A percentile compares a stretch with the other conserved stretches of the same genome.
Conservation (phyloP, 1,140 invertebrate genomes). For the Lasaia peninsularis region DNA sequence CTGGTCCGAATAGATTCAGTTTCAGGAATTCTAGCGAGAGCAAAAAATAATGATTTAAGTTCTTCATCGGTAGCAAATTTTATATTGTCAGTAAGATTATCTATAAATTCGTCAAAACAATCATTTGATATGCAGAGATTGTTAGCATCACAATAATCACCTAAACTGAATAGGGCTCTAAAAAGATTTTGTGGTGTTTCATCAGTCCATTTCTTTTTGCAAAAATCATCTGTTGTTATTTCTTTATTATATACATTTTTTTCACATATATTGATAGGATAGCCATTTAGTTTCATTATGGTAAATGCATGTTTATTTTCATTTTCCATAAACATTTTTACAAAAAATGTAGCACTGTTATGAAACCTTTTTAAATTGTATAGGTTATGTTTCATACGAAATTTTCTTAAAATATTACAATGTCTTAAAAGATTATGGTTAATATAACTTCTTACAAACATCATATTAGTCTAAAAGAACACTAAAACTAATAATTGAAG, state of each 20-base stretch:
- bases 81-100: constrained; percentile 65
- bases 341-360: constrained; percentile 23
- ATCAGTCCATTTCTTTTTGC: constrained; percentile 41
- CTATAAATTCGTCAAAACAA: constrained; percentile 66
- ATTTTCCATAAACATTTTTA: constrained; percentile 55
- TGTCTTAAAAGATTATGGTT: background rate
- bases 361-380: constrained; percentile 26
- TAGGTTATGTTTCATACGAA: background rate
- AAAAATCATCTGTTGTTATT: constrained; percentile 36
- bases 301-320: constrained; percentile 63
- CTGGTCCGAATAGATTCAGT: constrained; percentile 56
- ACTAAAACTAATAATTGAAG: background rate
- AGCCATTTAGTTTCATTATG: constrained; percentile 56
- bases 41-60: constrained; percentile 59
- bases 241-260: constrained; percentile 21
- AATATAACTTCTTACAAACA: background rate
- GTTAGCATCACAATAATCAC: constrained; percentile 55
- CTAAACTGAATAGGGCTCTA: constrained; percentile 52
- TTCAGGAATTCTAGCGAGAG: constrained; percentile 60
- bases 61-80: constrained; percentile 67
- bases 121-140: constrained; percentile 57
- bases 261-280: constrained; percentile 36
- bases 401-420: background rate
- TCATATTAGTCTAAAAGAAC: background rate
- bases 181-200: constrained; percentile 47